Conservation (phyloP, 2,797 vertebrate genomes). For the Lateolabrax maculatus region DNA sequence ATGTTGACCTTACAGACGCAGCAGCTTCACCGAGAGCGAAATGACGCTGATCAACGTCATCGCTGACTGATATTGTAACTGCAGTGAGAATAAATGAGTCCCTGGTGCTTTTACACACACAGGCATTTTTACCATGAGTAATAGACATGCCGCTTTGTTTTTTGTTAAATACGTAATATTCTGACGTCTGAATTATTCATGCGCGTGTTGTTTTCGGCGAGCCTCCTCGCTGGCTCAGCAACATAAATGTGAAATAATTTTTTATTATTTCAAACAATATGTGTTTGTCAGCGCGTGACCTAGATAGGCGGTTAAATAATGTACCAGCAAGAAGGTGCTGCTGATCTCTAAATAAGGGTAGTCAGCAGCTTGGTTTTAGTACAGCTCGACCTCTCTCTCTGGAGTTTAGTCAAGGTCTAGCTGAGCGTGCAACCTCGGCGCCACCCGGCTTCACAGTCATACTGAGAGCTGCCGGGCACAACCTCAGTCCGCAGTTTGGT, state of each 20-base stretch:
- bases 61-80: not conserved
- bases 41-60: not conserved
- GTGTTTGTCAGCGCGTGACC: constrained; percentile 47
- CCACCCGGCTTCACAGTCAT: not conserved
- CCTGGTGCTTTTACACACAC: not conserved
- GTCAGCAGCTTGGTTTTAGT: constrained; percentile 50
- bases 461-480: not conserved
- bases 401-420: not conserved
- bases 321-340: constrained; percentile 21
- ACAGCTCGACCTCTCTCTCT: not conserved
- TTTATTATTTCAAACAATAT: constrained; percentile 24
- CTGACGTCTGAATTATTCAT: constrained; percentile 42
- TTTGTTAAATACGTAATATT: constrained; percentile 26
- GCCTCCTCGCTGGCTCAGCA: constrained; percentile 47
- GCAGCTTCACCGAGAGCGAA: not conserved
- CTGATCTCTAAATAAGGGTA: constrained; percentile 13
- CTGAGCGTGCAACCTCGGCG: not conserved
- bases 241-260: constrained; percentile 18
- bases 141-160: constrained; percentile 28
- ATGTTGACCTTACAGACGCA: no score
- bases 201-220: not conserved
- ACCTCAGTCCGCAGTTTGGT: not conserved
- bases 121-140: not conserved
- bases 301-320: constrained; percentile 55
- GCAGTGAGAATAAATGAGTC: constrained; percentile 4